phyloP scores from a whole-genome alignment of 2,113 vertebrate species.

The Hydrolagus affinis region DNA sequence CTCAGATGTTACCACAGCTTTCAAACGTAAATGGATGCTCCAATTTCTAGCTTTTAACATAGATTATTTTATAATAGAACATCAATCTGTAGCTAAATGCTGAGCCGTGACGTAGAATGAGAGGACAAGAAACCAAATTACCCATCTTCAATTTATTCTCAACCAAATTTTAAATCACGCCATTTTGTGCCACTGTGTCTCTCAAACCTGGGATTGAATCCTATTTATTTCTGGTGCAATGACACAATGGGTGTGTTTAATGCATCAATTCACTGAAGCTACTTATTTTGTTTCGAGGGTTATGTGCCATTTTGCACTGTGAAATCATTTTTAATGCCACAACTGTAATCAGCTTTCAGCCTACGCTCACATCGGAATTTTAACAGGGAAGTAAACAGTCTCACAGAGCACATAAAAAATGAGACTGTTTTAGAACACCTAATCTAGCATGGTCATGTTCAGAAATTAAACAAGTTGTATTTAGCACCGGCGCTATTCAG shows the following conservation, averaged over 20 bases:
- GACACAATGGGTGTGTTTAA: conserved; percentile 16
- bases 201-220: background rate
- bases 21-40: background rate
- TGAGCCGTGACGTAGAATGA: background rate
- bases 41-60: background rate
- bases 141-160: background rate
- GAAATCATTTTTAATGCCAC: background rate
- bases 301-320: background rate
- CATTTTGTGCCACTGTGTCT: background rate
- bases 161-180: background rate
- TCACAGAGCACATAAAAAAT: background rate
- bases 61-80: background rate
- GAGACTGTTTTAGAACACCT: too few species aligned
- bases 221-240: conserved; percentile 19
- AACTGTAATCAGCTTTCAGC: background rate
- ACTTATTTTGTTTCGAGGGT: conserved; percentile 3
- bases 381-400: background rate
- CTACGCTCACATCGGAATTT: background rate
- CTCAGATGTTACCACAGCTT: background rate
- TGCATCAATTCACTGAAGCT: conserved; percentile 7
- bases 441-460: too few species aligned
- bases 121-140: background rate
- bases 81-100: background rate
- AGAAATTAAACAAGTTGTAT: too few species aligned
- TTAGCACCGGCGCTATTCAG: background rate